Conservation (phyloP, 2,113 vertebrate genomes). For the Grammomys dolichurus region DNA sequence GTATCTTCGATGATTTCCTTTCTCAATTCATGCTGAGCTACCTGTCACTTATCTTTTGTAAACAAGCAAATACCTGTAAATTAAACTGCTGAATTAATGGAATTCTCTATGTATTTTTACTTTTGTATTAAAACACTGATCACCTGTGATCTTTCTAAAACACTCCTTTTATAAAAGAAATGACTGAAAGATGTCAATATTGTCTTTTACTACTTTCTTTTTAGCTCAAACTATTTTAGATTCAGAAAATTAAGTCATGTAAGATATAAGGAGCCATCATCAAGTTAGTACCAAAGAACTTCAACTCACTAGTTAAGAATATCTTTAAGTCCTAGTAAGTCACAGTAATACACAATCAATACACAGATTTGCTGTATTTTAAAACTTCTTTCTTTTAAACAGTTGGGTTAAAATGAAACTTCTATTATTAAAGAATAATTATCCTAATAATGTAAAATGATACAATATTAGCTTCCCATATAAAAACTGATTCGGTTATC, state of each 20-base stretch:
- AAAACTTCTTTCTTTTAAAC: conserved; percentile 50
- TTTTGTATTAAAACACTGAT: conserved; percentile 46
- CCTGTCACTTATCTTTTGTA: conserved; percentile 82
- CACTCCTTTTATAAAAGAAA: conserved; percentile 50
- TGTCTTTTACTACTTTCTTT: conserved; percentile 43
- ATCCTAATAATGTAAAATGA: conserved; percentile 49
- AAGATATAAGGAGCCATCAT: conserved; percentile 40
- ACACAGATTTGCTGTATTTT: conserved; percentile 38
- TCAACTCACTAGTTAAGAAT: conserved; percentile 46
- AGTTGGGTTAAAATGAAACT: conserved; percentile 58
- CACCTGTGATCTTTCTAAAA: conserved; percentile 3
- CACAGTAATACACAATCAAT: not conserved
- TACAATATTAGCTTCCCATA: conserved; percentile 72
- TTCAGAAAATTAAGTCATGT: conserved; percentile 23
- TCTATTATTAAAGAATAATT: conserved; percentile 18
- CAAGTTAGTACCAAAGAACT: conserved; percentile 26
- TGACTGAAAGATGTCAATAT: not conserved
- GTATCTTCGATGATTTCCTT: conserved; percentile 85
- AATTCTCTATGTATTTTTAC: conserved; percentile 62
- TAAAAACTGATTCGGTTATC: conserved; percentile 83
- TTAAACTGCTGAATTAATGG: conserved; percentile 69
- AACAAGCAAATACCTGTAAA: conserved; percentile 81
- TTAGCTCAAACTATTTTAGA: conserved; percentile 9
- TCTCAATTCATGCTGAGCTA: conserved; percentile 84
- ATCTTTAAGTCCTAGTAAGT: conserved; percentile 50